Evolutionary conservation across 1,140 invertebrate species (phyloP).

Genomic region (Caenorhabditis tropicalis): DNA sequence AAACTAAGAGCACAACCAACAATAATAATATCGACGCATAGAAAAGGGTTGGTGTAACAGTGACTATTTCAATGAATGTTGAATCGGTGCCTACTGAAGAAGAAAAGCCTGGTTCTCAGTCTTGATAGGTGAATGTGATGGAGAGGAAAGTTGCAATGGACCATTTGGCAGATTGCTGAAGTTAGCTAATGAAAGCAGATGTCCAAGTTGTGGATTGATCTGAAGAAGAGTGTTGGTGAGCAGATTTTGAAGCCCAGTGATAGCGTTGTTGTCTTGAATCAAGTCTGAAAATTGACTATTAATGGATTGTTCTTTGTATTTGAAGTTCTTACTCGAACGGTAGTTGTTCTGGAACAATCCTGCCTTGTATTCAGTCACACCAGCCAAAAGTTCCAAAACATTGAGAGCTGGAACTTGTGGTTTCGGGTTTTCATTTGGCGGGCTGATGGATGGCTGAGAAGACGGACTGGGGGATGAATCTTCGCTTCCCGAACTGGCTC

Average conservation of each 20-base stretch:
- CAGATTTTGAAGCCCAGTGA: not conserved
- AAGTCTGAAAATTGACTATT: not conserved
- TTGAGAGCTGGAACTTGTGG: slow-evolving; percentile 7
- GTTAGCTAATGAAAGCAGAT: not conserved
- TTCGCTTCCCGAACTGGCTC: slow-evolving; percentile 20
- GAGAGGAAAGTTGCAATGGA: not conserved
- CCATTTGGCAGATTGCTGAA: not conserved
- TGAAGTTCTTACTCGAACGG: not conserved
- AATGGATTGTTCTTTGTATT: not conserved
- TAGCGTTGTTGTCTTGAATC: not conserved
- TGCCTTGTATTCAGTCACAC: not conserved
- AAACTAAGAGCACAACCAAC: slow-evolving; percentile 41
- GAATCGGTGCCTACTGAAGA: slow-evolving; percentile 34
- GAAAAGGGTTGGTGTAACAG: not conserved
- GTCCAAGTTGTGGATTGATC: slow-evolving; percentile 32
- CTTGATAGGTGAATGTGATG: slow-evolving; percentile 3
- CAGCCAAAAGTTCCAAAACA: not conserved
- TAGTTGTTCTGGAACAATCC: not conserved
- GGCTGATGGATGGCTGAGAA: slow-evolving; percentile 46
- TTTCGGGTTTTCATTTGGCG: slow-evolving; percentile 45
- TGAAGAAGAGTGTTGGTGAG: not conserved
- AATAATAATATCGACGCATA: slow-evolving; percentile 39
- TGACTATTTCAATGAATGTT: not conserved
- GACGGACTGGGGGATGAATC: slow-evolving; percentile 31
- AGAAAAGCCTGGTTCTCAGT: slow-evolving; percentile 35